Base-by-base conservation (phyloP, 2,113 vertebrate species). In the Phocoena sinus region DNA sequence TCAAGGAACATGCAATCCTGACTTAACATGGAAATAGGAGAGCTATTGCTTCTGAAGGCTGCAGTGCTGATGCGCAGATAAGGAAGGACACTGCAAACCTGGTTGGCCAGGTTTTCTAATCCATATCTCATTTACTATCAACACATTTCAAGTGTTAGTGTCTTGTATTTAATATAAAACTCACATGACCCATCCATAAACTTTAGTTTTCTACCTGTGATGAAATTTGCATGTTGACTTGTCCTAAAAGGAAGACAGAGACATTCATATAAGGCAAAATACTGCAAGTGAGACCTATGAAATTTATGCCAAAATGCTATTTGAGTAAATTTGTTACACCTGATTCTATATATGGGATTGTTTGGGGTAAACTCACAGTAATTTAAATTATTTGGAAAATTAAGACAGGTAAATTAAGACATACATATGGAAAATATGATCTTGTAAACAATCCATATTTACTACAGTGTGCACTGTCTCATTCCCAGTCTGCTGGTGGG, bases 391-490 rank as follows among this genome's bases (percentile, higher is more conserved):
- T 84, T 89, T 92, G 53, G 50, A 73, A 96, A 68, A 91, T 50
- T 25, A 82, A 38, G 50, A 53, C 25, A 96, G 70, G 70, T 85
- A 85, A 89, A 89, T 96, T 93, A 91, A 41, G 12, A 71, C 41
- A 86, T 79, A 62, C 23, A 89, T 86, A 93, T 86, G 60, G 82
- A 96, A 89, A 94, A 58, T 86, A 33, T 1, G 1, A 58, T 93
- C 71, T 93, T 77, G 2, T 89, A 82, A 97, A 89, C 33, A 94
- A 85, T 58, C 33, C 71, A 31, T 81, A 58, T 94, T 92, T 94
- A 92, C 11, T 92, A 41, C 58, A 94, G 4, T 73, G 17, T 68
- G 4, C 36, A 38, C 50, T 74, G 47, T 26, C 25, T 94, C 81
- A 79, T 36, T 77, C 26, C 70, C 93, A 95, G 73, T 86, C 31